These are phyloP conservation scores for Steatornis caripensis DNA, from an alignment of 2,113 vertebrate genomes.

Conservation along the genomic window DNA sequence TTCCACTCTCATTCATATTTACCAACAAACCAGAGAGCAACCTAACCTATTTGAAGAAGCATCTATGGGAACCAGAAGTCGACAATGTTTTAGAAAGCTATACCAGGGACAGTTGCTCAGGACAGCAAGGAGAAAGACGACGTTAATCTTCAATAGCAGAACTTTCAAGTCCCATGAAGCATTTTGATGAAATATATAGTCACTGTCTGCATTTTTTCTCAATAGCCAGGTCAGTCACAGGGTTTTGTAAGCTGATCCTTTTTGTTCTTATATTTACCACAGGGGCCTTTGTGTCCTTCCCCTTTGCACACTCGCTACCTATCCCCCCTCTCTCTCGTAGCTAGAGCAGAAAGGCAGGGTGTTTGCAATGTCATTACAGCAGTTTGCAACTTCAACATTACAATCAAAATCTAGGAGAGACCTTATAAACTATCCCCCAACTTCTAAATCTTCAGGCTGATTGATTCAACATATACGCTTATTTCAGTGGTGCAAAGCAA, in stretches of 20 bases:
- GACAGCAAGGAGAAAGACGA: not conserved
- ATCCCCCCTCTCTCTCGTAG: not conserved
- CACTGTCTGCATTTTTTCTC: not conserved
- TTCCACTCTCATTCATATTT: not conserved
- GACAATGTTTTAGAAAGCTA: not conserved
- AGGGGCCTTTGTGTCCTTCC: not conserved
- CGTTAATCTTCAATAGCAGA: accelerated
- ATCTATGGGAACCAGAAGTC: not conserved
- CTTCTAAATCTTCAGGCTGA: not conserved
- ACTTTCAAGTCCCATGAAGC: not conserved
- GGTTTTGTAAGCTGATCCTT: not conserved
- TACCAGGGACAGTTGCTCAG: not conserved
- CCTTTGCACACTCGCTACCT: accelerated
- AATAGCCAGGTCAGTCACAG: not conserved
- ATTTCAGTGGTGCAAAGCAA: not conserved
- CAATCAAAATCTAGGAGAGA: not conserved
- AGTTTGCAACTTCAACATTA: not conserved
- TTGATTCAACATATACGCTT: not conserved
- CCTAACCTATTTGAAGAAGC: not conserved
- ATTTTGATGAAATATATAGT: not conserved
- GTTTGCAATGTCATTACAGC: not conserved
- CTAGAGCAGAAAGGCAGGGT: not conserved
- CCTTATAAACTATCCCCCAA: not conserved
- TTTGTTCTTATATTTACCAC: not conserved
- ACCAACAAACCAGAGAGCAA: not conserved